Evolutionary conservation across 2,113 vertebrate species (phyloP), one percentile per base, ranked within the genome.

Genomic region (Amphilophus citrinellus): DNA sequence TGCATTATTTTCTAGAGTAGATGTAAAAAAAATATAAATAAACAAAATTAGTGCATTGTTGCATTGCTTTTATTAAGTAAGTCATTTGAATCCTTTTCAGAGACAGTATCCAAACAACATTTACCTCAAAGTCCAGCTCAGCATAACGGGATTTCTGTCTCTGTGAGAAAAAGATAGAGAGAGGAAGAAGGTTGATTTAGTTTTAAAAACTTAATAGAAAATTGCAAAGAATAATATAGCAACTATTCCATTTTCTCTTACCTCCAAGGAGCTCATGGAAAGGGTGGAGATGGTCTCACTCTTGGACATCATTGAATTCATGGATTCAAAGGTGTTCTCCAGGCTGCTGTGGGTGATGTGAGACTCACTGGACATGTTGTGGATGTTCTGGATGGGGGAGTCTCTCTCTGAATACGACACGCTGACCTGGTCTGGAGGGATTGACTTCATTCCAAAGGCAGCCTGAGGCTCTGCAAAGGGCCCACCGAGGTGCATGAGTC

Each of bases 81-180:
- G 15, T 10, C 1, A 57, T 77, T 79, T 57, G 3, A 61, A 24
- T 62, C 22, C 11, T 66, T 53, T 62, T 17, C 2, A 42, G 11
- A 65, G 17, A 60, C 3, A 47, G 11, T 9, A 53, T 76, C 3
- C 1, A 61, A 85, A 63, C 1, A 11, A 61, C 84, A 95, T 95
- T 95, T 94, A 99, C 98, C 98, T 99, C 98, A 88, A 99, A 99
- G 96, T 99, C 98, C 93, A 99, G 95, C 87, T 99, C 98, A 66
- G 98, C 98, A 0, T 99, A 99, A 79, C 98, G 97, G 0, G 98
- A 99, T 93, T 99, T 99, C 95, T 98, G 95, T 92, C 98, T 97
- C 98, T 99, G 96, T 71, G 66, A 53, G 58, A 44, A 90, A 85
- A 3, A 39, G 14, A 73, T 17, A 50, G 14, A 50, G 14, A 32